Evolutionary conservation across 2,113 vertebrate genomes (phyloP).

Genomic region (Passer domesticus): DNA sequence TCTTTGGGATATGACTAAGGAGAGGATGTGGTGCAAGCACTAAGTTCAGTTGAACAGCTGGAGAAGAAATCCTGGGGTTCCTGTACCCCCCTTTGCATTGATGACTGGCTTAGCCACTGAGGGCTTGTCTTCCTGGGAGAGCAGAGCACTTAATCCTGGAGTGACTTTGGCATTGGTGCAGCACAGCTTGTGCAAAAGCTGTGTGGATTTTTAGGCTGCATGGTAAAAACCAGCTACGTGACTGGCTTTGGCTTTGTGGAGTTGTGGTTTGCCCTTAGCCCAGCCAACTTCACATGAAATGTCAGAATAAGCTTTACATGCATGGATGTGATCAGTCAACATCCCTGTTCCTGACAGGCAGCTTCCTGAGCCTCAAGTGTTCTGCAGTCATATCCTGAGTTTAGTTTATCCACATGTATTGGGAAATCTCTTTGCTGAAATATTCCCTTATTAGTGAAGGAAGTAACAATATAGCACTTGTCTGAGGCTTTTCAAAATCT

Average conservation of each 20-base stretch:
- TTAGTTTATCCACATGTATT: slow-evolving; percentile 20
- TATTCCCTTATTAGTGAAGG: background rate
- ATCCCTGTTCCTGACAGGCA: background rate
- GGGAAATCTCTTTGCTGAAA: slow-evolving; percentile 8
- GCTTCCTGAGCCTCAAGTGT: slow-evolving; percentile 42
- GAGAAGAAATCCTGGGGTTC: background rate
- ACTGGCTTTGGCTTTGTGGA: background rate
- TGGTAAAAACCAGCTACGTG: background rate
- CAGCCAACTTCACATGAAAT: background rate
- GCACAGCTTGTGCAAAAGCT: background rate
- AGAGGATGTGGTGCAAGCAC: background rate
- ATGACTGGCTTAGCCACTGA: background rate
- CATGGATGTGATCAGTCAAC: background rate
- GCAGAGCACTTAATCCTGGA: background rate
- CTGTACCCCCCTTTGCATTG: background rate
- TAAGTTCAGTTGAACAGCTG: background rate
- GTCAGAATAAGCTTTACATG: background rate
- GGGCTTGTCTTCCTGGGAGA: background rate
- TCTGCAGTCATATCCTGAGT: slow-evolving; percentile 21
- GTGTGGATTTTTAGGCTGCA: background rate
- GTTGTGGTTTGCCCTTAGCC: slow-evolving; percentile 14
- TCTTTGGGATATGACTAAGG: background rate
- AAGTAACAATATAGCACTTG: background rate
- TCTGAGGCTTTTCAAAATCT: background rate
- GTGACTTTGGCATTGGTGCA: background rate